phyloP scores from a whole-genome alignment of 2,888 invertebrate genomes.

The Drosophila borborema region DNA sequence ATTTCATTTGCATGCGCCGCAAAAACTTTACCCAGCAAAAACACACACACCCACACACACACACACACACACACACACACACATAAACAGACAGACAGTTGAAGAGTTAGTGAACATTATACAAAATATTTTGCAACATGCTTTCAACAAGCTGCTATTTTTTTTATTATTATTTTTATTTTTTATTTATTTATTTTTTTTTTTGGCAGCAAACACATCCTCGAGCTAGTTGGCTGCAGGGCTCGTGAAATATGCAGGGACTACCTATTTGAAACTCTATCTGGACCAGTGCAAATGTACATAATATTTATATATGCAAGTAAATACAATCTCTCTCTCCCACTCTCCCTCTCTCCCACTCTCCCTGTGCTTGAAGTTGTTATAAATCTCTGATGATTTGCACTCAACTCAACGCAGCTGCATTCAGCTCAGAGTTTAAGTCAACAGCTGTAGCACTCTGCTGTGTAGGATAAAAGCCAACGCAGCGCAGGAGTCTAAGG shows the following conservation, averaged over 20 bases:
- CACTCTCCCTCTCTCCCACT: background rate
- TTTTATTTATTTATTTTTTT: slow-evolving; percentile 1
- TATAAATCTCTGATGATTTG: slow-evolving; percentile 69
- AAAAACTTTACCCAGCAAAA: slow-evolving; percentile 63
- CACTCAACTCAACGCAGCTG: slow-evolving; percentile 52
- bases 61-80: slow-evolving; percentile 17
- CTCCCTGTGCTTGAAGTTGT: slow-evolving; percentile 44
- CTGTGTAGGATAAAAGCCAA: background rate
- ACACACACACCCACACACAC: slow-evolving; percentile 35
- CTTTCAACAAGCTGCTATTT: slow-evolving; percentile 50
- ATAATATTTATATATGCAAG: background rate
- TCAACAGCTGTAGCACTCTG: slow-evolving; percentile 42
- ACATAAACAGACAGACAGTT: slow-evolving; percentile 34
- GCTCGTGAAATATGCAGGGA: slow-evolving; percentile 60
- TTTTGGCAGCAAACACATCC: slow-evolving; percentile 49
- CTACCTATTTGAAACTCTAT: slow-evolving; percentile 25
- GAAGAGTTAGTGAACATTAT: slow-evolving; percentile 61
- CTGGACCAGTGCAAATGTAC: slow-evolving; percentile 7
- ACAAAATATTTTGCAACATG: slow-evolving; percentile 71
- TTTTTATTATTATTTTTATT: slow-evolving; percentile 5
- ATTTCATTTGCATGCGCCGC: slow-evolving; percentile 78
- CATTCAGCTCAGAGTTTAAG: slow-evolving; percentile 41
- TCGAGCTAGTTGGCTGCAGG: slow-evolving; percentile 37
- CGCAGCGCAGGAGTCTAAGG: background rate
- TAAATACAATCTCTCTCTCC: background rate